Evolutionary conservation across 2,888 invertebrate species (phyloP).

Genomic region (Nemotelus pantherinus): DNA sequence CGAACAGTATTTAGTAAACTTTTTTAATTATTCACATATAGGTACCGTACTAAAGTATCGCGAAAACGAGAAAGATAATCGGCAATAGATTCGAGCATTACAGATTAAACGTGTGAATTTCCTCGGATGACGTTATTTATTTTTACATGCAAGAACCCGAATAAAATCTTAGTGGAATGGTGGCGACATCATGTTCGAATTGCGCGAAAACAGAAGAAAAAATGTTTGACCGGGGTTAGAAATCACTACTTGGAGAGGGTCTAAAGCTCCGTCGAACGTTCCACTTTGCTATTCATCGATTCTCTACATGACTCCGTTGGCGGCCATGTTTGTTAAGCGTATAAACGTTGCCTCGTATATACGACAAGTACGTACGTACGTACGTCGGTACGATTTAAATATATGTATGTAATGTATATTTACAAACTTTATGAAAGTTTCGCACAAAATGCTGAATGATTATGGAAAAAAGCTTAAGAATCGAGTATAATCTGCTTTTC

Average conservation of each 20-base stretch:
- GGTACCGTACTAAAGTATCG: background rate
- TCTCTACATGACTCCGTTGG: constrained; percentile 9
- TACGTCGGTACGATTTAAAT: background rate
- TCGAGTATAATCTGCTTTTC: background rate
- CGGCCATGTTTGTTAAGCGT: constrained; percentile 19
- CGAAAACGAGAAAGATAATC: background rate
- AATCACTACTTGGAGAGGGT: constrained; percentile 25
- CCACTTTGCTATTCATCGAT: constrained; percentile 19
- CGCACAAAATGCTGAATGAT: constrained; percentile 11
- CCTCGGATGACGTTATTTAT: too few species aligned
- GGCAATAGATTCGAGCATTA: too few species aligned
- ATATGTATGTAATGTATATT: background rate
- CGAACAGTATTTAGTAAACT: background rate
- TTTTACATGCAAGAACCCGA: too few species aligned
- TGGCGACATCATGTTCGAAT: background rate
- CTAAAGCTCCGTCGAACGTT: background rate
- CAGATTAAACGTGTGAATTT: too few species aligned
- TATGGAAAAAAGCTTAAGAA: constrained; percentile 20
- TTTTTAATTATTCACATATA: background rate
- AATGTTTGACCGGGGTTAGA: constrained; percentile 16
- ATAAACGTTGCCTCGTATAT: constrained; percentile 1
- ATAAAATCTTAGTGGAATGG: too few species aligned
- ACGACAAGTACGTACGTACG: background rate
- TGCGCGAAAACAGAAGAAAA: background rate
- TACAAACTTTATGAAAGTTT: constrained; percentile 11